Base-by-base conservation (phyloP, 2,888 invertebrate species). In the Ariolimax columbianus region DNA sequence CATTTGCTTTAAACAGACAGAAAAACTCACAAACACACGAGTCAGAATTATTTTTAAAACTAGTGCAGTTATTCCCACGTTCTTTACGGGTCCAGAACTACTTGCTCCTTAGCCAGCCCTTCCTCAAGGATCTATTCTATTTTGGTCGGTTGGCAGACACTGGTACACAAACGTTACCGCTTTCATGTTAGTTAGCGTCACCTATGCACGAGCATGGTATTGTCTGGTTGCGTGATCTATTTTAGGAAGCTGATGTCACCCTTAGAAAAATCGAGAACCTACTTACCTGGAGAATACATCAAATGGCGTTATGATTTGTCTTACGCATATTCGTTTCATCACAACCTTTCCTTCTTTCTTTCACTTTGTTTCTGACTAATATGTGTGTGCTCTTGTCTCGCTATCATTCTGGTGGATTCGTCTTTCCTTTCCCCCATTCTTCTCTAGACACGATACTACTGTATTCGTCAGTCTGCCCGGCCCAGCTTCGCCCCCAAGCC, bases 211-310 rank as follows among this genome's bases (percentile, higher is more conserved):
- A 3, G 36, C 33, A 11, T 30, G 14, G 33, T 30, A 55, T 51
- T 77, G 55, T 55, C 26, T 72, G 14, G n/a, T 26, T 6, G 40
- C 2, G 23, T 9, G 26, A 43, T 40, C 26, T 72, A 72, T 72
- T 72, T 72, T 26, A 26, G 26, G 72, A 38, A 40, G 72, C 23
- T 72, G 72, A 72, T 72, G 40, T 72, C 72, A 72, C 26, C n/a
- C 40, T 43, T 43, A n/a, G 72, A 36, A 43, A 77, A 2, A 9
- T 30, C n/a, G 2, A 77, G 77, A 77, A 77, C 47, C 7, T n/a
- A 77, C n/a, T n/a, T n/a, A 36, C 40, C 26, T 75, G 75, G 11
- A 75, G 6, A n/a, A 47, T 19, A 7, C 33, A 30, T 33, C 19
- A 4, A 33, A 14, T 30, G 30, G 30, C 30, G 30, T 7, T 33